phyloP scores from a whole-genome alignment of 2,888 invertebrate species.

The Parochlus steinenii region DNA sequence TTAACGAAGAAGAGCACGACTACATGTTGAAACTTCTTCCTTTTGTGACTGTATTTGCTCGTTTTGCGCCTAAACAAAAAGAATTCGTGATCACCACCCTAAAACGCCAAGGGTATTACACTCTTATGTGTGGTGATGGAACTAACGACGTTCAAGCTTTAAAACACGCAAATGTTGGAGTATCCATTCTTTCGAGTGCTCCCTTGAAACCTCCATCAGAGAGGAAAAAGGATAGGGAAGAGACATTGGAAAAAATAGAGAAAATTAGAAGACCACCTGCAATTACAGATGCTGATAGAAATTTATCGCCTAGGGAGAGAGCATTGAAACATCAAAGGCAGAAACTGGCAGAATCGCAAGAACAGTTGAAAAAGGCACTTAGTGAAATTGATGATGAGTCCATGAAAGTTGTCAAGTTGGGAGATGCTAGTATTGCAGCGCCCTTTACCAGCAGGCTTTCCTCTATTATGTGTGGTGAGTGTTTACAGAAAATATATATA shows the following conservation, averaged over 20 bases:
- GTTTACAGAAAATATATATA: slow-evolving; percentile 3
- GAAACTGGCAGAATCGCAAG: slow-evolving; percentile 23
- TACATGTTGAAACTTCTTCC: slow-evolving; percentile 62
- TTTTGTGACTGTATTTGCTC: slow-evolving; percentile 79
- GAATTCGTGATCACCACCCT: slow-evolving; percentile 84
- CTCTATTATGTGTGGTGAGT: slow-evolving; percentile 86
- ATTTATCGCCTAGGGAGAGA: slow-evolving; percentile 24
- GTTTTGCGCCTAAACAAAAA: slow-evolving; percentile 98
- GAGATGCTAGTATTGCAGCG: slow-evolving; percentile 97
- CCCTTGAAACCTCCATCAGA: slow-evolving; percentile 40
- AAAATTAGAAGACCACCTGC: slow-evolving; percentile 16
- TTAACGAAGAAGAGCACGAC: slow-evolving; percentile 42
- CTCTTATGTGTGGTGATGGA: slow-evolving; percentile 99
- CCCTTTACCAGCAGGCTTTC: slow-evolving; percentile 97
- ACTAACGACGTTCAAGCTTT: slow-evolving; percentile 99
- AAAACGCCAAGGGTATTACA: slow-evolving; percentile 72
- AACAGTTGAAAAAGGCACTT: slow-evolving; percentile 36
- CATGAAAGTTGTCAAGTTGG: slow-evolving; percentile 80
- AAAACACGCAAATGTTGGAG: slow-evolving; percentile 96
- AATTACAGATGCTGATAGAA: slow-evolving; percentile 18
- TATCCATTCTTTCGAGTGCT: slow-evolving; percentile 74
- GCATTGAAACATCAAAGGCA: slow-evolving; percentile 24
- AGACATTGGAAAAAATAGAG: slow-evolving; percentile 15
- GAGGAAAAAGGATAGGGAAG: slow-evolving; percentile 17
- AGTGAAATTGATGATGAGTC: slow-evolving; percentile 80